Percentiles rank a stretch among this genome's conserved stretches.
These are phyloP conservation scores for Cottoperca gobio DNA, from an alignment of 2,797 vertebrate genomes.

Conservation along the genomic window DNA sequence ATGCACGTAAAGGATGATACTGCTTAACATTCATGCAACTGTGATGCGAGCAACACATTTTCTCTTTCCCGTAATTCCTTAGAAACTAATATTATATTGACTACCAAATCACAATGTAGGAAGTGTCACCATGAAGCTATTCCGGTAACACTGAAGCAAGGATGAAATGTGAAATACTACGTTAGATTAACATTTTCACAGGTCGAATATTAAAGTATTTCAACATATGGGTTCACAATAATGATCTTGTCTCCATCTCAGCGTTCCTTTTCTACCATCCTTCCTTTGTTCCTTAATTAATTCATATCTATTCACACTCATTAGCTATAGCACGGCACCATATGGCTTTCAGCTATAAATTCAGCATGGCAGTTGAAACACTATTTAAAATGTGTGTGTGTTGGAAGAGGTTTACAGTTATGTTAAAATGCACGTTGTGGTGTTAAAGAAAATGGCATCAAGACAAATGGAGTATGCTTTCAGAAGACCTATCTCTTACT, in stretches of 20 bases:
- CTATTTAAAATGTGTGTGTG: conserved; percentile 41
- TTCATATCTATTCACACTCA: conserved; percentile 59
- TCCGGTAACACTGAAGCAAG: not conserved
- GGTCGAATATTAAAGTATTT: conserved; percentile 26
- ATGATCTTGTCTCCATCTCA: conserved; percentile 23
- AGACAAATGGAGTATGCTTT: conserved; percentile 26
- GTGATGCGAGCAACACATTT: not conserved
- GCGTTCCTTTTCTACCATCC: conserved; percentile 20
- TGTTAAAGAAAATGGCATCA: conserved; percentile 17
- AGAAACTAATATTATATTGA: not conserved
- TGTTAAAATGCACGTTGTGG: conserved; percentile 12
- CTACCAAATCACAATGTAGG: not conserved
- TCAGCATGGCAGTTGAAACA: conserved; percentile 33
- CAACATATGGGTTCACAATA: conserved; percentile 22
- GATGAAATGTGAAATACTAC: conserved; percentile 3
- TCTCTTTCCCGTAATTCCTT: not conserved
- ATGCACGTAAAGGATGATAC: not conserved
- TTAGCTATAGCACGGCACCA: conserved; percentile 60
- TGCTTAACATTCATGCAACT: conserved; percentile 24
- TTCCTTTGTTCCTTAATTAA: conserved; percentile 54
- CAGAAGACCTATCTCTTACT: conserved; percentile 4
- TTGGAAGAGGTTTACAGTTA: conserved; percentile 1
- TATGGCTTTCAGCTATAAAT: conserved; percentile 64
- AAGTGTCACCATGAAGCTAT: not conserved
- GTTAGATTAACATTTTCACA: conserved; percentile 20